phyloP scores from a whole-genome alignment of 2,888 invertebrate species.

The Criorhina ranunculi region DNA sequence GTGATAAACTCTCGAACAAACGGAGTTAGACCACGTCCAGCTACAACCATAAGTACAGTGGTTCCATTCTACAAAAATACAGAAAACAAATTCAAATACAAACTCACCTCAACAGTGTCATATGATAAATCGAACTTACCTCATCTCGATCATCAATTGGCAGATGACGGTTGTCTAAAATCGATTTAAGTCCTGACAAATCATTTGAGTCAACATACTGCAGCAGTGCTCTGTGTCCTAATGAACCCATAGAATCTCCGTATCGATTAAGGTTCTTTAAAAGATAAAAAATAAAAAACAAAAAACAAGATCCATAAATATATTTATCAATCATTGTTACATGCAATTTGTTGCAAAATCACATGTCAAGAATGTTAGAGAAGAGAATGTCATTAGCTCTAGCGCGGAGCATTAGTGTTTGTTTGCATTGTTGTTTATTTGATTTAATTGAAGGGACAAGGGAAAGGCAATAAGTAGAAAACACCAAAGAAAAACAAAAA shows the following conservation, averaged over 20 bases:
- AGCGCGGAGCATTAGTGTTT: conserved; percentile 47
- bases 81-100: conserved; percentile 71
- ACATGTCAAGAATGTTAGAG: conserved; percentile 16
- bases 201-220: conserved; percentile 93
- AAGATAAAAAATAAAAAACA: conserved; percentile 36
- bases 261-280: conserved; percentile 91
- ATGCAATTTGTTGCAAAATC: conserved; percentile 13
- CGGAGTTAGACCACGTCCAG: conserved; percentile 92
- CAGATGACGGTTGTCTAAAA: conserved; percentile 92
- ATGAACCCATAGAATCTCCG: conserved; percentile 96
- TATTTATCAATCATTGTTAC: conserved; percentile 2
- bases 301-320: conserved; percentile 21
- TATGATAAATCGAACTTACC: conserved; percentile 85
- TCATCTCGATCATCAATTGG: conserved; percentile 95
- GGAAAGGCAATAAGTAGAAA: background rate
- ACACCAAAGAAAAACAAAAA: background rate
- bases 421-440: background rate
- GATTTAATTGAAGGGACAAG: background rate
- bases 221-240: conserved; percentile 92
- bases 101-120: too few relatives aligned
- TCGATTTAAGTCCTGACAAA: conserved; percentile 91
- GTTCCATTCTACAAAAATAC: conserved; percentile 94
- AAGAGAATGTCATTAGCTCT: conserved; percentile 26
- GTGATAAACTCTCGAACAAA: conserved; percentile 94
- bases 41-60: conserved; percentile 96